These are phyloP conservation scores for Butastur rufipennis DNA, from an alignment of 2,113 vertebrate genomes.

Conservation along the genomic window DNA sequence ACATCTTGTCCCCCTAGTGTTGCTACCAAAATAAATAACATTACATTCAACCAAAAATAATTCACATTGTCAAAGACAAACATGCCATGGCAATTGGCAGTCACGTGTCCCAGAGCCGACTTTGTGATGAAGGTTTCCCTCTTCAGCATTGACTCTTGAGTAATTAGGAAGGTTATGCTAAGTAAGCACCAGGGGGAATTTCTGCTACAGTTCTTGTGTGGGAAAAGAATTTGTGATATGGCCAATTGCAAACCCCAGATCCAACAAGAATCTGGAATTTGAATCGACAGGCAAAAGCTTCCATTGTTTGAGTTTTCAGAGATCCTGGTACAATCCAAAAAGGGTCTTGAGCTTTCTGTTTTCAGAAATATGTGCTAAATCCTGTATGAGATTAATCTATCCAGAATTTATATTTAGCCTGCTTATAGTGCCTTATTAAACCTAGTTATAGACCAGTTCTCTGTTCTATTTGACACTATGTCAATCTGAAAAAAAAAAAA, in stretches of 20 bases:
- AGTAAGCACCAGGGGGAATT: not conserved
- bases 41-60: not conserved
- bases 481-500: not conserved
- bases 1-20: not conserved
- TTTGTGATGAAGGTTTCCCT: not conserved
- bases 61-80: not conserved
- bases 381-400: not conserved
- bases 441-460: not conserved
- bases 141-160: not conserved
- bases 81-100: not conserved
- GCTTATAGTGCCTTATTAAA: not conserved
- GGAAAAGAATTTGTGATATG: not conserved
- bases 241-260: not conserved
- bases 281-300: not conserved
- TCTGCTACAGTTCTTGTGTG: not conserved
- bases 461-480: not conserved
- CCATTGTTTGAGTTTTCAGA: not conserved
- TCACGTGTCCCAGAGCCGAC: fast-evolving
- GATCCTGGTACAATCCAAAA: not conserved
- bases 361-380: not conserved
- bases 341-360: not conserved
- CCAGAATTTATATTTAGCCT: not conserved
- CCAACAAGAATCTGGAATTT: not conserved
- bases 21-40: not conserved
- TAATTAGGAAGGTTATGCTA: not conserved